A percentile compares a stretch with the other conserved stretches of the same genome.
phyloP scores from a whole-genome alignment of 1,140 invertebrate species.

The Drosophila neocordata region DNA sequence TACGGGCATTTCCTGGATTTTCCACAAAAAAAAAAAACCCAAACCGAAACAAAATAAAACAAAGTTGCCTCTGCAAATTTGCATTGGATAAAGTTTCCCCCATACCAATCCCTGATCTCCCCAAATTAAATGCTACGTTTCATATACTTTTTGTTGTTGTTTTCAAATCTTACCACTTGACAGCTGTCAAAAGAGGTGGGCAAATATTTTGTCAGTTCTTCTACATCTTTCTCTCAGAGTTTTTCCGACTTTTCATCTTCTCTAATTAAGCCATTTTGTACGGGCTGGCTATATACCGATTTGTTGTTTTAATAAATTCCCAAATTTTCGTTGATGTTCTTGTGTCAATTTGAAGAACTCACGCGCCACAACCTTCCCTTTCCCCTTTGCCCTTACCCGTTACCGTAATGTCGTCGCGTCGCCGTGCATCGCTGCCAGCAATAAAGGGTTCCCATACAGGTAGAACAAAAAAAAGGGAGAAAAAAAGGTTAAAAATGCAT shows the following conservation, averaged over 20 bases:
- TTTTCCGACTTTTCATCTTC: slow-evolving; percentile 19
- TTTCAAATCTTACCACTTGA: slow-evolving; percentile 62
- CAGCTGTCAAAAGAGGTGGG: slow-evolving; percentile 73
- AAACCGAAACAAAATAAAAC: slow-evolving; percentile 25
- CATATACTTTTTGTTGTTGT: slow-evolving; percentile 10
- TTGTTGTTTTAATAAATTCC: slow-evolving; percentile 74
- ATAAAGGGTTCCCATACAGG: slow-evolving; percentile 26
- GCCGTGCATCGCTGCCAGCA: neutral
- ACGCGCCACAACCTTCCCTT: slow-evolving; percentile 72
- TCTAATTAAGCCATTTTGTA: slow-evolving; percentile 68
- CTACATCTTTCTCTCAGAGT: neutral
- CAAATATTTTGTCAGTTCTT: slow-evolving; percentile 74
- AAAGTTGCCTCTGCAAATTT: slow-evolving; percentile 59
- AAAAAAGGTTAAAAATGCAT: slow-evolving; percentile 74
- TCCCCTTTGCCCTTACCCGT: slow-evolving; percentile 8
- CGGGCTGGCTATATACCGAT: slow-evolving; percentile 1
- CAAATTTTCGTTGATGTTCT: slow-evolving; percentile 46
- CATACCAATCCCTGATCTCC: neutral
- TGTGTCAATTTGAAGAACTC: slow-evolving; percentile 60
- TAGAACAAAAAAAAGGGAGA: slow-evolving; percentile 25
- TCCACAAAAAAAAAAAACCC: slow-evolving; percentile 32
- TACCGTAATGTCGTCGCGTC: neutral
- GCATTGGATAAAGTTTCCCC: slow-evolving; percentile 50
- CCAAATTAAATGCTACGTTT: slow-evolving; percentile 72
- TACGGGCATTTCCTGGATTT: slow-evolving; percentile 10